A percentile compares a stretch with the other conserved stretches of the same genome.
These are phyloP conservation scores for Aporophyla nigra DNA, from an alignment of 2,888 invertebrate species.

Conservation along the genomic window DNA sequence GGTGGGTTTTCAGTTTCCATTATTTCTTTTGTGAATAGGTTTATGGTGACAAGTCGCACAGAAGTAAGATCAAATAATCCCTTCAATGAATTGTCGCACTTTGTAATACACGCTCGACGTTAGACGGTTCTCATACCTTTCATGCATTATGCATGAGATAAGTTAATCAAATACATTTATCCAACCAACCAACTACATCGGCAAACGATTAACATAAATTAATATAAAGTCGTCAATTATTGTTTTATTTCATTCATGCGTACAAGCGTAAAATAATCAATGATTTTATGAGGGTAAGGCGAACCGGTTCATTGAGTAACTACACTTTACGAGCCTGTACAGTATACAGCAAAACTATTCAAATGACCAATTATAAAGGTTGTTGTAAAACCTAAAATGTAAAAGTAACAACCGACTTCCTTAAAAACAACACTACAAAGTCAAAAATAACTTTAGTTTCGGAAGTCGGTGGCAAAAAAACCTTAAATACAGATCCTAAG, in stretches of 20 bases:
- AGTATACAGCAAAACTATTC: constrained; percentile 12
- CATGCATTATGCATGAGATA: constrained; percentile 38
- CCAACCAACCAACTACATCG: neutral
- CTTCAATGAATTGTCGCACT: neutral
- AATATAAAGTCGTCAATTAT: constrained; percentile 24
- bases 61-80: neutral
- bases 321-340: constrained; percentile 13
- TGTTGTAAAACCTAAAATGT: neutral
- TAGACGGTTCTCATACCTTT: constrained; percentile 20
- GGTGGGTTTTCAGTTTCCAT: neutral
- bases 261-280: constrained; percentile 52
- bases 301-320: constrained; percentile 33
- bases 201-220: constrained; percentile 33
- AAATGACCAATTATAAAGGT: constrained; percentile 4
- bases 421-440: too few relatives aligned
- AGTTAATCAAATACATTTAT: constrained; percentile 16
- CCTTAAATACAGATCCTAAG: too few relatives aligned
- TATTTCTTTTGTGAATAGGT: neutral
- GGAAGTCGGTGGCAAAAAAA: too few relatives aligned
- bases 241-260: constrained; percentile 50
- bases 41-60: neutral
- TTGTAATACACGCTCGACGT: neutral
- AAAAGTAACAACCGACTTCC: too few relatives aligned
- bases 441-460: too few relatives aligned
- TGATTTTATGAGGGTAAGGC: constrained; percentile 26